These are phyloP conservation scores for Mohoua ochrocephala DNA, from an alignment of 2,113 vertebrate species.

Conservation along the genomic window DNA sequence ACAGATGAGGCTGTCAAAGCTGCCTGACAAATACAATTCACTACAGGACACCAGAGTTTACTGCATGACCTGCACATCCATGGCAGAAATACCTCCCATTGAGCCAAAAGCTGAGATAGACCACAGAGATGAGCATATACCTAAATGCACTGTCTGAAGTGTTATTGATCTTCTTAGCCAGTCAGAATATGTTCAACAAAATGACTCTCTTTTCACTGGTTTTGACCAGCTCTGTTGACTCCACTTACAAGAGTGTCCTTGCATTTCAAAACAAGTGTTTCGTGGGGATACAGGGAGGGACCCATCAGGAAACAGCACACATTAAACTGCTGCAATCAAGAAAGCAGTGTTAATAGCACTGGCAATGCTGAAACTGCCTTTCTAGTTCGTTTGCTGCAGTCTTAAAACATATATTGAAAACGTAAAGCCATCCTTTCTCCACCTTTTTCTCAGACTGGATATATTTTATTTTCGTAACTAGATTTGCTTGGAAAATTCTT, in stretches of 20 bases:
- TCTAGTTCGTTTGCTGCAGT: neutral
- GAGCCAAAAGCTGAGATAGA: neutral
- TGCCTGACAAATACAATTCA: neutral
- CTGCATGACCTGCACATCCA: neutral
- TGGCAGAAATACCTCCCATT: neutral
- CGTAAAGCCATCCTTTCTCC: neutral
- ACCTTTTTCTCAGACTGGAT: neutral
- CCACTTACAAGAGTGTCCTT: neutral
- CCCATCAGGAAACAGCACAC: neutral
- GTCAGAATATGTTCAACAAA: neutral
- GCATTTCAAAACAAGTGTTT: neutral
- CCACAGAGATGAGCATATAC: neutral
- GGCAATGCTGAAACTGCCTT: neutral
- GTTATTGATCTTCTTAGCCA: neutral
- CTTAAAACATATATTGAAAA: constrained; percentile 21
- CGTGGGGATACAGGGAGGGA: neutral
- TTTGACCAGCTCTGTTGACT: neutral
- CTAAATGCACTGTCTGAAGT: neutral
- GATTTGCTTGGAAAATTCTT: constrained; percentile 18
- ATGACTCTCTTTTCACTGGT: neutral
- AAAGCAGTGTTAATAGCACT: neutral
- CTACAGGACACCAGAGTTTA: neutral
- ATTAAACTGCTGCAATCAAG: neutral
- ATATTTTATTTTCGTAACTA: neutral
- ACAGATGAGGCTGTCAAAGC: neutral